Conservation (phyloP, 2,888 invertebrate genomes). For the Thymelicus acteon region DNA sequence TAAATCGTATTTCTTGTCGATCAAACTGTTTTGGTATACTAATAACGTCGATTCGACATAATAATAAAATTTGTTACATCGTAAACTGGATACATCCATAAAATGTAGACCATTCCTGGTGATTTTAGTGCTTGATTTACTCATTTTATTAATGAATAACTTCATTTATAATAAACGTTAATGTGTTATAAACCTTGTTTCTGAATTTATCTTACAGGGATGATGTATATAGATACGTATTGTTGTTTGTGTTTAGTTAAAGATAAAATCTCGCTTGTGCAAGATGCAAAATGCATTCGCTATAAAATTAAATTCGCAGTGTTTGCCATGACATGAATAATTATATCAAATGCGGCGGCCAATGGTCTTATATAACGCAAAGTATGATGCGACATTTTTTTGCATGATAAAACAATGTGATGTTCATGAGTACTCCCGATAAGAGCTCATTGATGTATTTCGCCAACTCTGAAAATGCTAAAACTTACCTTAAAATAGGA, state of each 20-base stretch:
- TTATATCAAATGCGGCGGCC: conserved; percentile 23
- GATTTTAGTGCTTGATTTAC: conserved; percentile 21
- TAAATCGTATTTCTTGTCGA: background rate
- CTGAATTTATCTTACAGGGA: background rate
- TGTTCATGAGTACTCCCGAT: background rate
- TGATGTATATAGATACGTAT: background rate
- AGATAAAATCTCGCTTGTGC: conserved; percentile 25
- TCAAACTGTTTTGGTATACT: conserved; percentile 9
- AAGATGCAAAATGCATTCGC: conserved; percentile 33
- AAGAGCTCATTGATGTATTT: background rate
- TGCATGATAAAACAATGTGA: background rate
- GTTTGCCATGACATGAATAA: conserved; percentile 18
- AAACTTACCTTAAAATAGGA: conserved; percentile 15
- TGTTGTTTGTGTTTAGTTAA: background rate
- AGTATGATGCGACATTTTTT: background rate
- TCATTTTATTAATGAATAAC: conserved; percentile 6
- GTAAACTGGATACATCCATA: conserved; percentile 24
- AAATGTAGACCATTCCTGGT: conserved; percentile 20
- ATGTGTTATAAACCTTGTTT: conserved; percentile 5
- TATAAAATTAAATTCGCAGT: conserved; percentile 27
- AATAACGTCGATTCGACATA: conserved; percentile 15
- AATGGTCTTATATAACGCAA: conserved; percentile 8
- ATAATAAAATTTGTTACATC: conserved; percentile 23
- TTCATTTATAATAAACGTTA: background rate
- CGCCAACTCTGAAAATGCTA: background rate